Base-by-base conservation (phyloP, 2,797 vertebrate genomes). In the Acipenser oxyrinchus region DNA sequence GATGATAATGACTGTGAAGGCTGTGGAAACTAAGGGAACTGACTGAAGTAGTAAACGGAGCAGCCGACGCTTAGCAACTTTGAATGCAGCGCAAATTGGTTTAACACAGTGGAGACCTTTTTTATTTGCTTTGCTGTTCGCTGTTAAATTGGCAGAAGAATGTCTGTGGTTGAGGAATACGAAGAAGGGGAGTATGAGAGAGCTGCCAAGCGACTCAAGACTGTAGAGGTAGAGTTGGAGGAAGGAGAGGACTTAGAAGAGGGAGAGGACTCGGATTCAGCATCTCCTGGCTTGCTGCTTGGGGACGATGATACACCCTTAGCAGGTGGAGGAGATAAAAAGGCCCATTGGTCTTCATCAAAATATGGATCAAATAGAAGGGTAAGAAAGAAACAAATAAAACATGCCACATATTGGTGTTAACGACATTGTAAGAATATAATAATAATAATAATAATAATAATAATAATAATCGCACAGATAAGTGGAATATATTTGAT, bases 191-290 rank as follows among this genome's bases (percentile, higher is more conserved):
- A 89, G 71, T 92, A 91, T 78, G 86, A 89, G 81, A 88, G 88
- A 83, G 90, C 92, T 79, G 86, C 90, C 63, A 93, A 93, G 77
- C 84, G 92, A 69, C 84, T 87, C 60, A 92, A 92, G 73, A 88
- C 86, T n/a, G 83, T 84, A 2, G 87, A 90, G 51, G 86, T 84
- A 37, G 37, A 37, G 67, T 81, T 87, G 1, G 91, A 91, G 72
- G 87, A 90, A 60, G 79, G 79, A 75, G 85, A 88, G 51, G 72
- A 82, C 82, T 64, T 76, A 82, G 69, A 79, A 82, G 69, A 79
- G 84, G 62, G 72, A 49, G 81, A 77, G 62, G 78, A 80, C 71
- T 78, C 76, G 55, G 80, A 79, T 60, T 75, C 79, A 65, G 76
- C 78, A 70, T 79, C 80, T 60, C 71, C 74, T 12, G 74, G 73